phyloP scores from a whole-genome alignment of 2,797 vertebrate species.

The Scolopax bukidnonensis region DNA sequence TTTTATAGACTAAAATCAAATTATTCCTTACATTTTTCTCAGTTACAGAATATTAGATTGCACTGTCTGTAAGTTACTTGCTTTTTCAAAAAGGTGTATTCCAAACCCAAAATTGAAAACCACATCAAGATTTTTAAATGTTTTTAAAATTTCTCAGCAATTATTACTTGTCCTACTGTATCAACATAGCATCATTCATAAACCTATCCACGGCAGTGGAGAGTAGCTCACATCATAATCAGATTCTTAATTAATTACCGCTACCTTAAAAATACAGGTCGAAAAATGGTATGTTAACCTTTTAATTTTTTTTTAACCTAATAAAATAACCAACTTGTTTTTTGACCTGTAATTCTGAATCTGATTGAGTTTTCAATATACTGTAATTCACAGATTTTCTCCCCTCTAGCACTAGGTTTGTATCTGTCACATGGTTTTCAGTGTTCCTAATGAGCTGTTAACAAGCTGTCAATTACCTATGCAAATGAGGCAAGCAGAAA shows the following conservation, averaged over 20 bases:
- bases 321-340: slow-evolving; percentile 66
- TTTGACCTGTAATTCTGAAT: slow-evolving; percentile 75
- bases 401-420: slow-evolving; percentile 74
- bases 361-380: slow-evolving; percentile 78
- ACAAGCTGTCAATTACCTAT: slow-evolving; percentile 86
- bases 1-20: slow-evolving; percentile 77
- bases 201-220: not conserved
- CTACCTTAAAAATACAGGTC: slow-evolving; percentile 53
- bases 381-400: slow-evolving; percentile 77
- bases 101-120: slow-evolving; percentile 53
- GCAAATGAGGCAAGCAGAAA: slow-evolving; percentile 78
- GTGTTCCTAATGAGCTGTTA: slow-evolving; percentile 86
- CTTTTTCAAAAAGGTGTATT: slow-evolving; percentile 66
- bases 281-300: slow-evolving; percentile 41
- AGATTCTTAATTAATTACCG: slow-evolving; percentile 46
- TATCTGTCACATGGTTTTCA: slow-evolving; percentile 81
- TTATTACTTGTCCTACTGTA: slow-evolving; percentile 26
- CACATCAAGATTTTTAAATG: slow-evolving; percentile 1
- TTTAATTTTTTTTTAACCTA: slow-evolving; percentile 58
- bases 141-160: not conserved
- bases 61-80: slow-evolving; percentile 41
- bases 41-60: slow-evolving; percentile 73
- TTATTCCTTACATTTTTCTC: slow-evolving; percentile 73
- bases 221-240: not conserved
- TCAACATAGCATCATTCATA: not conserved